Conservation (phyloP, 2,113 vertebrate species). For the Pardalotus punctatus region DNA sequence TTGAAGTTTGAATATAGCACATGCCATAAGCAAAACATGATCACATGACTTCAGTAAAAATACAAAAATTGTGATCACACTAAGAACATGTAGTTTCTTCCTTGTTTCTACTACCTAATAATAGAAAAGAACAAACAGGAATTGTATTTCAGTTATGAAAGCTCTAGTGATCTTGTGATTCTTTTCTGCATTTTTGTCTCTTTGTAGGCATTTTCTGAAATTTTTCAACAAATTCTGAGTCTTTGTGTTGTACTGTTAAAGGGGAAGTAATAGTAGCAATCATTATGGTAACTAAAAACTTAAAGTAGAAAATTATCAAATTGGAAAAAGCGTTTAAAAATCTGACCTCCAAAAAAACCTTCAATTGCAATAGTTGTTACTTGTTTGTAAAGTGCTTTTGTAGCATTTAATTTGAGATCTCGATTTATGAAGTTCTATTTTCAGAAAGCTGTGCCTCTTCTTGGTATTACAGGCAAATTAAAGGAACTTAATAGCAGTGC, state of each 20-base stretch:
- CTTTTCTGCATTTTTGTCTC: neutral
- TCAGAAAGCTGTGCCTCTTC: neutral
- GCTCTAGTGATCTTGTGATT: neutral
- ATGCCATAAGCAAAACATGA: neutral
- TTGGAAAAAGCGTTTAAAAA: neutral
- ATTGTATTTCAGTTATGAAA: neutral
- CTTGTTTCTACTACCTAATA: neutral
- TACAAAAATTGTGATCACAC: neutral
- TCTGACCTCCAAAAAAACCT: fast-evolving
- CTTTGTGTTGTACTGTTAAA: neutral
- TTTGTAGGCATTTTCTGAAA: neutral
- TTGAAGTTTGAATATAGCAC: neutral
- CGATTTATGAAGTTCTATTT: neutral
- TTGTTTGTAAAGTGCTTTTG: neutral
- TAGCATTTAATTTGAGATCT: neutral
- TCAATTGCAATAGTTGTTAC: neutral
- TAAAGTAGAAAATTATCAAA: neutral
- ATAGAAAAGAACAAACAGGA: neutral
- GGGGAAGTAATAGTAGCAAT: neutral
- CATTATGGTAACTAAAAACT: neutral
- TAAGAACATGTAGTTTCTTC: neutral
- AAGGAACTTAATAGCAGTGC: constrained; percentile 83
- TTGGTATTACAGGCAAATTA: constrained; percentile 81
- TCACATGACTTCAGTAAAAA: neutral
- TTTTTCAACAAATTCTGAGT: neutral